Conservation (phyloP, 2,113 vertebrate species). For the Erythrocebus patas region DNA sequence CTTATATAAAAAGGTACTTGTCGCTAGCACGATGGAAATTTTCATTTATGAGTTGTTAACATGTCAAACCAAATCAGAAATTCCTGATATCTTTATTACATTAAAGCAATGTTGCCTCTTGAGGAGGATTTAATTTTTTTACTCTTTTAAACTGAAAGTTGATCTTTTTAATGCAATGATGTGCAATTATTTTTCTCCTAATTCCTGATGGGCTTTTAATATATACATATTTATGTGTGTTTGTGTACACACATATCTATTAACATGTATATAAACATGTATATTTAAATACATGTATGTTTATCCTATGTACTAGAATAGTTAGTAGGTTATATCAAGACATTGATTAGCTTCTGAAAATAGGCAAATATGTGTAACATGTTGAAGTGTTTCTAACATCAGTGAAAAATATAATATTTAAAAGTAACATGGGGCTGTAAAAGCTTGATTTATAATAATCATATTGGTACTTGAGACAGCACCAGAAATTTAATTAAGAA, state of each 20-base stretch:
- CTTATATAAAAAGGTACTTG: not conserved
- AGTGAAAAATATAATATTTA: conserved; percentile 12
- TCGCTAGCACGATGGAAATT: not conserved
- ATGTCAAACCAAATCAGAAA: conserved; percentile 36
- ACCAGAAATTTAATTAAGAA: not conserved
- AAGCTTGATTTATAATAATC: not conserved
- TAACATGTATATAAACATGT: not conserved
- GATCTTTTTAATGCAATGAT: not conserved
- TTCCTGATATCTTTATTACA: not conserved
- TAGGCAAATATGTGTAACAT: not conserved
- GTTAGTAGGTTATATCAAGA: not conserved
- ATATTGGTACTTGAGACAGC: not conserved
- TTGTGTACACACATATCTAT: no score
- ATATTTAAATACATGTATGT: not conserved
- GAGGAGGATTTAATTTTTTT: not conserved
- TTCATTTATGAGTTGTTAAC: conserved; percentile 8
- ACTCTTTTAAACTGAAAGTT: not conserved
- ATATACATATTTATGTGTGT: not conserved
- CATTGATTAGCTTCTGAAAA: not conserved
- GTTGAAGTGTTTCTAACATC: not conserved
- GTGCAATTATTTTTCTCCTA: not conserved
- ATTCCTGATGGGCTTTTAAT: not conserved
- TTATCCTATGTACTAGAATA: not conserved
- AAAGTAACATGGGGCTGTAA: not conserved
- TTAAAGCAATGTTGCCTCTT: not conserved